Evolutionary conservation across 2,888 invertebrate species (phyloP), one percentile per base, ranked within the genome.

Genomic region (Buathra laborator): DNA sequence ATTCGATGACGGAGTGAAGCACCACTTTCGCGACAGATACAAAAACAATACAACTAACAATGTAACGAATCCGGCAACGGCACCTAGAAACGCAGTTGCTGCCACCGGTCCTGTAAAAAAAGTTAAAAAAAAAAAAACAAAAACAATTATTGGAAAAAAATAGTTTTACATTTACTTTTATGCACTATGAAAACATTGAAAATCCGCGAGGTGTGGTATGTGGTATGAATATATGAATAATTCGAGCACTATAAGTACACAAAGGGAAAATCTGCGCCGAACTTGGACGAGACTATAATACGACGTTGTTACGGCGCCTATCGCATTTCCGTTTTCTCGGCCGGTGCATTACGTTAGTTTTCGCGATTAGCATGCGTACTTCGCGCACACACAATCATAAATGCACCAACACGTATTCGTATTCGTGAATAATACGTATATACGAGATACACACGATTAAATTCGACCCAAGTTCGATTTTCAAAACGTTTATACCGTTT

Each of bases 1-100:
- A 72, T 94, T 93, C 53, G 92, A 84, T 64, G 90, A 94, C 92
- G 90, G 94, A 90, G 95, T 95, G 92, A 96, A 96, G 91, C 96
- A 96, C 94, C 97, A 95, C 94, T 96, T 96, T 91, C 98, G 97
- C 93, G 97, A 97, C 88, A 98, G 95, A 94, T 98, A 98, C 88
- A 98, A 95, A 91, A 98, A 96, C 91, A 98, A 96, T 87, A 98
- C 96, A 90, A 98, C 95, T 89, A 98, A 95, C 84, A 98, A 95
- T 29, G 96, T 96, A 78, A 98, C 96, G 92, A 98, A 96, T 86
- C 97, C 97, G 86, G 97, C 97, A 90, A 98, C 96, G 86, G 97
- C 98, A 91, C 98, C 98, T 93, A 98, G 95, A 93, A 98, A 97
- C 92, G 98, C 97, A 91, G 97, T 97, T 91, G 98, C 97, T 95